Evolutionary conservation across 2,888 invertebrate species (phyloP), one percentile per base, ranked within the genome.

Genomic region (Tricholauxania praeusta): DNA sequence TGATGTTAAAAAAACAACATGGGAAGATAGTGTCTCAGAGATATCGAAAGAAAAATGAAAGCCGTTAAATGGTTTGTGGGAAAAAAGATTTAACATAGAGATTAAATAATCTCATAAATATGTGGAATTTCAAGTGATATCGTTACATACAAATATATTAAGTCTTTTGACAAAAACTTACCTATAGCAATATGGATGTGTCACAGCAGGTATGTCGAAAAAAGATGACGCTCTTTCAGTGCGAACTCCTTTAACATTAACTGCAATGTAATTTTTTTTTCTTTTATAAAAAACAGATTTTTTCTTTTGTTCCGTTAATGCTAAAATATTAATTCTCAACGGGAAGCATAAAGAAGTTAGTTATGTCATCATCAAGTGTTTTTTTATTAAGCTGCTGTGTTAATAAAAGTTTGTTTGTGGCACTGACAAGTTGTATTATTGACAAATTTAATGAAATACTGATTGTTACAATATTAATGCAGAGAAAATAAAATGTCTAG

Each of bases 131-230:
- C 28, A 39, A 10, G 39, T 39, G 39, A 39, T 39, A 39, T 39
- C 10, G 39, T 39, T 39, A 39, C 39, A 39, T 39, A 39, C 39
- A 39, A 10, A 39, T 39, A 39, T 39, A 39, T 39, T 10, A 2
- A 10, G 10, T 10, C 7, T 5, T 39, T 39, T 39, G 39, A 39
- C 10, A 10, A 28, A 15, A n/a, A 63, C 79, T 84, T 85, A 87
- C 87, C 87, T 87, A 83, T 87, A 87, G 82, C 87, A 87, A 79
- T 87, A 87, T 75, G 87, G 86, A 81, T 87, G 87, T 79, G 87
- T 85, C 87, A 87, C 87, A 86, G 87, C 87, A 80, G 87, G 87
- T 82, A 87, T 85, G 81, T 87, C 87, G 84, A 87, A 87, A 84
- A 87, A 87, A 83, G 83, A 84, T 83, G 87, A 85, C 82, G 87